Evolutionary conservation across 1,140 invertebrate genomes (phyloP), one percentile per base, ranked within the genome.

Genomic region (Micrasema longulum): DNA sequence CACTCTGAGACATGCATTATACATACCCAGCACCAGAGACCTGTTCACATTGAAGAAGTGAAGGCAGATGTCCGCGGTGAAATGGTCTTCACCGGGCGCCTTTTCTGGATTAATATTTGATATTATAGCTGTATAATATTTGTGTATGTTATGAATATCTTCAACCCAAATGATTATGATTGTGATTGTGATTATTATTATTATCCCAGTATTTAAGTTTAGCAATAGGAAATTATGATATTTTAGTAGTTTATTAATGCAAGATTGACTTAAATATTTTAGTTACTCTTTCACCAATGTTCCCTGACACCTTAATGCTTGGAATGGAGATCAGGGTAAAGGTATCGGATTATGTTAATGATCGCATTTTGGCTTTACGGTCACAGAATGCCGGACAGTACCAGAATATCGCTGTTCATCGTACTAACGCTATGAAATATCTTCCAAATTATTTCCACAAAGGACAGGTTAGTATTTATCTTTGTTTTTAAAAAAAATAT

Each of bases 361-460:
- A 99, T 80, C 89, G 96, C 77, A 97, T 99, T 22, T 87, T 89
- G 75, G 97, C 97, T 1, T 84, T 99, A 41, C 86, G 98, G 53
- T 83, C 84, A 1, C 89, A 95, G 76, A 80, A 95, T 83, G 87
- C 90, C 10, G 91, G 90, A 12, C 79, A 91, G 67, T 99, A 97
- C 84, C 87, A 93, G 77, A 99, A 99, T 84, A 93, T 99, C 79
- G 96, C 97, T 38, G 98, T 97, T 78, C 85, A 99, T 18, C 88
- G 98, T 76, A 94, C 94, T 36, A 99, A 99, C 89, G 97, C 97
- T 1, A 99, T 99, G 97, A 99, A 99, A 86, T 95, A 95, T 87
- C 88, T 99, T 71, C 97, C 97, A 36, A 99, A 99, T 83, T 99
- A 93, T 84, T 99, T 99, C 80, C 79, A 87, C 38, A 99, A 99